These are phyloP conservation scores for Hystrix cristata DNA, from an alignment of 2,113 vertebrate species.

Conservation along the genomic window DNA sequence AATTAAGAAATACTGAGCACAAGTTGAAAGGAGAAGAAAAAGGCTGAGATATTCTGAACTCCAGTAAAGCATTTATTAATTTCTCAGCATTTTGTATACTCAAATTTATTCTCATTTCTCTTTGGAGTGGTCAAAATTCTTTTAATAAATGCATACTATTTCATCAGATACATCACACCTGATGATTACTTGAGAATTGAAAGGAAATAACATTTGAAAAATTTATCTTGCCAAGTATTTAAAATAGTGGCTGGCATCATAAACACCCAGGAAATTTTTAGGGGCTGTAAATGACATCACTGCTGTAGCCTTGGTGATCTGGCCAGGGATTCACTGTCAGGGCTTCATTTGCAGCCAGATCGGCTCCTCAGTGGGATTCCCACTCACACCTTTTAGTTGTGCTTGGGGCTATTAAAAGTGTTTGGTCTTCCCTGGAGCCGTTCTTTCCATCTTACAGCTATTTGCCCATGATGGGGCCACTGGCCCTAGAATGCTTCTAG, in stretches of 20 bases:
- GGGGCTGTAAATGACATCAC: constrained; percentile 20
- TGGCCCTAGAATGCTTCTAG: neutral
- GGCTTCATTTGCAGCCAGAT: neutral
- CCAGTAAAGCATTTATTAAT: neutral
- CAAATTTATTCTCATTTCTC: neutral
- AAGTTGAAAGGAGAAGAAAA: neutral
- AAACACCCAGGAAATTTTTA: neutral
- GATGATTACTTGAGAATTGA: neutral
- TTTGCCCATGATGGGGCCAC: neutral
- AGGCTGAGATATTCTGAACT: neutral
- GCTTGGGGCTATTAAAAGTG: neutral
- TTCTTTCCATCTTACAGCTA: neutral
- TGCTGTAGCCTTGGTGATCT: neutral
- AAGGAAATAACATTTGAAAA: constrained; percentile 45
- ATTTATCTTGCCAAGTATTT: neutral
- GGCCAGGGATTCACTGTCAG: neutral
- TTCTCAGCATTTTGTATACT: neutral
- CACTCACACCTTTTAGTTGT: neutral
- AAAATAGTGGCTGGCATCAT: neutral
- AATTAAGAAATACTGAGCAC: neutral
- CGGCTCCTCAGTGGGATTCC: neutral
- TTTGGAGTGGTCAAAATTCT: neutral
- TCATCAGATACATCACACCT: constrained; percentile 8
- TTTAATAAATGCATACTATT: neutral
- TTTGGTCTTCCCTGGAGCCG: neutral